Percentiles rank a stretch among this genome's conserved stretches.
Evolutionary conservation across 2,888 invertebrate species (phyloP).

Genomic region (Xanthia icteritia): DNA sequence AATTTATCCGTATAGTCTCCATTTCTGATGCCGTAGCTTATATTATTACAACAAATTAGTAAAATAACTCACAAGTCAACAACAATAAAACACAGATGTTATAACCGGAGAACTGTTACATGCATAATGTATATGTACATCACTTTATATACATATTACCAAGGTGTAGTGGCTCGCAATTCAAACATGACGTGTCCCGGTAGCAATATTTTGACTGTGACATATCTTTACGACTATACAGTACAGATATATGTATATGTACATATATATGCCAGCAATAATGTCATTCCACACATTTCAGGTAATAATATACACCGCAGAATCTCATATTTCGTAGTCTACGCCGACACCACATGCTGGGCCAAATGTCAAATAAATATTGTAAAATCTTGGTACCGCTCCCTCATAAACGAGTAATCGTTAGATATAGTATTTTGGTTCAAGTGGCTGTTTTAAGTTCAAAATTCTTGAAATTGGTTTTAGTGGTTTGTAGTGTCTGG

Average conservation of each 20-base stretch:
- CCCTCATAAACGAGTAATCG: constrained; percentile 61
- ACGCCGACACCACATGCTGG: constrained; percentile 72
- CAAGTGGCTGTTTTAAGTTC: constrained; percentile 28
- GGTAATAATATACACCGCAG: constrained; percentile 78
- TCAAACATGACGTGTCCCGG: constrained; percentile 63
- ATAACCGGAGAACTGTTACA: constrained; percentile 32
- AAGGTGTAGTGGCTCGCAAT: constrained; percentile 50
- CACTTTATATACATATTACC: constrained; percentile 32
- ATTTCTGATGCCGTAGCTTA: background rate
- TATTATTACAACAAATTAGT: constrained; percentile 14
- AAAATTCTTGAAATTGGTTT: constrained; percentile 20
- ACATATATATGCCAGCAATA: constrained; percentile 71
- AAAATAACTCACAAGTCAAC: constrained; percentile 15
- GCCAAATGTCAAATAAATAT: constrained; percentile 79
- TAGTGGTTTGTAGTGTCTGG: too few species aligned
- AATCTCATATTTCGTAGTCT: constrained; percentile 79
- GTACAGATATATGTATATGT: constrained; percentile 40
- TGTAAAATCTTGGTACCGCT: constrained; percentile 62
- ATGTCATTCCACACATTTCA: constrained; percentile 72
- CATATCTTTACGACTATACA: constrained; percentile 68
- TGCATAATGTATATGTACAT: constrained; percentile 42
- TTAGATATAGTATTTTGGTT: constrained; percentile 50
- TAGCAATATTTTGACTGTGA: constrained; percentile 71
- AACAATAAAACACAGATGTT: constrained; percentile 41
- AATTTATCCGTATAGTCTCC: background rate